phyloP scores from a whole-genome alignment of 2,797 vertebrate genomes.

The Typhlichthys eigenmanni region DNA sequence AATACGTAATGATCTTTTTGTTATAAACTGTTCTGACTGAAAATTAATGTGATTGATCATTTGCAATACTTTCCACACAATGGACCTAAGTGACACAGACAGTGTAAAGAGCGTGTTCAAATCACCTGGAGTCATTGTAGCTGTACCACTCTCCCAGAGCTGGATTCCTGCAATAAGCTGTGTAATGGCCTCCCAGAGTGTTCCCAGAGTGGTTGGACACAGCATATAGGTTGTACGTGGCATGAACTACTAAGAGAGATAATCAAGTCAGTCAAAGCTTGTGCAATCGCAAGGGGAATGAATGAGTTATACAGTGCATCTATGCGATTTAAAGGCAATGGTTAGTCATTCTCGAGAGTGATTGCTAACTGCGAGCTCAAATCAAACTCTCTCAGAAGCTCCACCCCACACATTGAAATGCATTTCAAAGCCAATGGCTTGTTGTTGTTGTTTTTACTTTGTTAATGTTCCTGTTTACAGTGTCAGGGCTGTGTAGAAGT shows the following conservation, averaged over 20 bases:
- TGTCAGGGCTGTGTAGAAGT: too few relatives aligned
- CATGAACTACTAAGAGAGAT: slow-evolving; percentile 64
- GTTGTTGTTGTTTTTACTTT: too few relatives aligned
- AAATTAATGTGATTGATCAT: too few relatives aligned
- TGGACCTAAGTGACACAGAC: background rate
- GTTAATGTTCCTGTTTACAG: too few relatives aligned
- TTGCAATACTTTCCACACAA: too few relatives aligned
- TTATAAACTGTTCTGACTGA: too few relatives aligned
- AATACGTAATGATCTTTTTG: too few relatives aligned
- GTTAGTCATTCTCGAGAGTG: too few relatives aligned
- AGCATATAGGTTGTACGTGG: slow-evolving; percentile 91
- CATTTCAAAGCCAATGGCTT: too few relatives aligned
- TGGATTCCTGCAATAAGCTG: slow-evolving; percentile 90
- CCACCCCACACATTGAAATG: too few relatives aligned
- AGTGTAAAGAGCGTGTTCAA: background rate
- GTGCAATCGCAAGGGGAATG: background rate
- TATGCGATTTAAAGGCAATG: background rate
- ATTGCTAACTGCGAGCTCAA: too few relatives aligned
- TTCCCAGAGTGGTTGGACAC: slow-evolving; percentile 96
- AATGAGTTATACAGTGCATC: background rate
- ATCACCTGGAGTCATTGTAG: slow-evolving; percentile 91
- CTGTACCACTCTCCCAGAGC: slow-evolving; percentile 90
- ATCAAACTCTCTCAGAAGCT: too few relatives aligned
- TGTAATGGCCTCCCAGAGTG: slow-evolving; percentile 94
- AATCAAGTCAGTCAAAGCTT: slow-evolving; percentile 6